Evolutionary conservation across 1,140 invertebrate genomes (phyloP).

Genomic region (Pissodes strobi): DNA sequence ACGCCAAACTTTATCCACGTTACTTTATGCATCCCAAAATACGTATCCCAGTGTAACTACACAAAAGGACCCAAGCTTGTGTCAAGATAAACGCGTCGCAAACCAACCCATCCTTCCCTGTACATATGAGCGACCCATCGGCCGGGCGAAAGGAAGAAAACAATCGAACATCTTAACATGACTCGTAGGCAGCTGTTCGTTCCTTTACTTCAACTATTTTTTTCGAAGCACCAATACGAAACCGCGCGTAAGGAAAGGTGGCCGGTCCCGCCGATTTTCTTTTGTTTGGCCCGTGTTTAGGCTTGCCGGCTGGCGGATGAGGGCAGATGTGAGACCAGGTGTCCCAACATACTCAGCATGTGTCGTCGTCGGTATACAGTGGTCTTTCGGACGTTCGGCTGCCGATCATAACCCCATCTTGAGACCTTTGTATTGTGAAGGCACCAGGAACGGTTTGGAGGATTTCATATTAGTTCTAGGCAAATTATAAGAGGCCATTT

Average conservation of each 20-base stretch:
- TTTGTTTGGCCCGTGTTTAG: slow-evolving; percentile 38
- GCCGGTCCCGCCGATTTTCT: slow-evolving; percentile 35
- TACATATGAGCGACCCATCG: background rate
- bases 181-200: slow-evolving; percentile 29
- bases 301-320: slow-evolving; percentile 27
- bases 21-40: too few relatives aligned
- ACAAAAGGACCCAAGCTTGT: too few relatives aligned
- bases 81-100: too few relatives aligned
- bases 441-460: too few relatives aligned
- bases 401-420: slow-evolving; percentile 10
- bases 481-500: too few relatives aligned
- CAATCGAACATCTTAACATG: slow-evolving; percentile 35
- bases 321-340: slow-evolving; percentile 36
- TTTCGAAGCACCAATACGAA: slow-evolving; percentile 37
- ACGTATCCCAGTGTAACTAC: too few relatives aligned
- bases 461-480: too few relatives aligned
- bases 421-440: too few relatives aligned
- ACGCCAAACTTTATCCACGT: too few relatives aligned
- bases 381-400: slow-evolving; percentile 7
- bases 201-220: slow-evolving; percentile 36
- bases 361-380: slow-evolving; percentile 26
- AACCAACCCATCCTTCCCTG: too few relatives aligned
- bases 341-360: slow-evolving; percentile 32
- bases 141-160: slow-evolving; percentile 11
- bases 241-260: slow-evolving; percentile 32